Conservation (phyloP, 1,140 invertebrate genomes). For the Phocides pigmalion region DNA sequence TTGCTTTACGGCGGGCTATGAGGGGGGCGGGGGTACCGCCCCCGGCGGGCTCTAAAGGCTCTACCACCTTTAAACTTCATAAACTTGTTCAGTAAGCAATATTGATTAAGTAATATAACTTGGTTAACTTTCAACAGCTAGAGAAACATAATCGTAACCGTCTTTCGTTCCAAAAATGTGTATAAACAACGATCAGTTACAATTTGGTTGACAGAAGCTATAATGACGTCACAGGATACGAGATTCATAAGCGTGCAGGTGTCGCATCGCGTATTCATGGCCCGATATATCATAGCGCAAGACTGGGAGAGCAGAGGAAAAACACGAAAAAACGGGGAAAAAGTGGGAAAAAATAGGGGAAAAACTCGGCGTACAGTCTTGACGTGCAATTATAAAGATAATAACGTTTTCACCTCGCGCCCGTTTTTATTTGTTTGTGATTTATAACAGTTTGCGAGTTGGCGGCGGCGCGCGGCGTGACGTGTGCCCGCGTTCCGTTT, state of each 20-base stretch:
- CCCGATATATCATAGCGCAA: slow-evolving; percentile 69
- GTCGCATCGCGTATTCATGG: slow-evolving; percentile 78
- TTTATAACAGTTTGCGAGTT: slow-evolving; percentile 63
- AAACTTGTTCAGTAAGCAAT: background rate
- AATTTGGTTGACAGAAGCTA: slow-evolving; percentile 25
- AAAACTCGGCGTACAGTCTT: slow-evolving; percentile 61
- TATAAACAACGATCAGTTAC: slow-evolving; percentile 36
- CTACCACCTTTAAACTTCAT: too few relatives aligned
- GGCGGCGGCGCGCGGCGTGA: background rate
- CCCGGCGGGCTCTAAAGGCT: too few relatives aligned
- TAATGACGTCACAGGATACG: slow-evolving; percentile 49
- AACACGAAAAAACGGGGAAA: slow-evolving; percentile 43
- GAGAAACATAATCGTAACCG: background rate
- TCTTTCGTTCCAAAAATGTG: slow-evolving; percentile 5
- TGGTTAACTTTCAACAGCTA: background rate
- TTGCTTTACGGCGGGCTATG: too few relatives aligned
- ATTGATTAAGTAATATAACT: too few relatives aligned
- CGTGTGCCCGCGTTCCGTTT: slow-evolving; percentile 16
- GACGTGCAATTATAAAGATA: slow-evolving; percentile 82
- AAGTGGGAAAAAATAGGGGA: slow-evolving; percentile 45
- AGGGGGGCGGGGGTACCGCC: too few relatives aligned
- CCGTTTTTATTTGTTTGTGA: slow-evolving; percentile 77
- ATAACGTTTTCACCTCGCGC: slow-evolving; percentile 75
- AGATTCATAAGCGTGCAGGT: slow-evolving; percentile 71
- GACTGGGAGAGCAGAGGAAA: slow-evolving; percentile 48